Evolutionary conservation across 2,797 vertebrate species (phyloP).

Genomic region (Tragopan temminckii): DNA sequence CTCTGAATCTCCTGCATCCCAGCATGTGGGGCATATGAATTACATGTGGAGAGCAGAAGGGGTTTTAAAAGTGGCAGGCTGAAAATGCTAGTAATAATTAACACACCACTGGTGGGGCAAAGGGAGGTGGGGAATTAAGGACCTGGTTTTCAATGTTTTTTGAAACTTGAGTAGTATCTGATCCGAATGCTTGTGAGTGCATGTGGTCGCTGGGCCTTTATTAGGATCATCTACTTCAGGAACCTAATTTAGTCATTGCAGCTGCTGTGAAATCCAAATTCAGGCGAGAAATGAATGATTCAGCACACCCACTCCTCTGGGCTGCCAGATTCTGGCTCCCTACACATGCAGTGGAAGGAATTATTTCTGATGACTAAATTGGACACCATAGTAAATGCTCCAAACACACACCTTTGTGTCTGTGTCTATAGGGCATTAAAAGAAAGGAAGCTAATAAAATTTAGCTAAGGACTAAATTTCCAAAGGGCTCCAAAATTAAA

Average conservation of each 20-base stretch:
- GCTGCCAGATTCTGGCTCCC: slow-evolving; percentile 26
- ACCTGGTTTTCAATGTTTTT: not conserved
- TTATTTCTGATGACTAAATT: slow-evolving; percentile 49
- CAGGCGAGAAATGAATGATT: slow-evolving; percentile 37
- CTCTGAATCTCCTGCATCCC: not conserved
- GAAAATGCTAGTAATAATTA: not conserved
- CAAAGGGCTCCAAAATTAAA: slow-evolving; percentile 37
- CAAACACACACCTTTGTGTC: not conserved
- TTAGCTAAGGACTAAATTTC: slow-evolving; percentile 30
- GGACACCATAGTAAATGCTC: slow-evolving; percentile 18
- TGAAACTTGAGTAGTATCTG: not conserved
- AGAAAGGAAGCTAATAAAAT: slow-evolving; percentile 48
- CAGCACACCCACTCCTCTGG: slow-evolving; percentile 12
- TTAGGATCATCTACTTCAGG: slow-evolving; percentile 9
- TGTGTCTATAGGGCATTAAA: not conserved
- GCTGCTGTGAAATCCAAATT: slow-evolving; percentile 31
- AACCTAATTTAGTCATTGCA: slow-evolving; percentile 14
- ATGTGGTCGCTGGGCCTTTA: not conserved
- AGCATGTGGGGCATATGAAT: not conserved
- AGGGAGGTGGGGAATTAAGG: not conserved
- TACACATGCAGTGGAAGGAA: not conserved
- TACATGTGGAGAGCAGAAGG: not conserved
- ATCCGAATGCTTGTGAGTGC: not conserved
- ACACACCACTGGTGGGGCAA: not conserved
- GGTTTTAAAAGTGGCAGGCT: not conserved